Conservation (phyloP, 1,140 invertebrate species). For the Drosophila littoralis region DNA sequence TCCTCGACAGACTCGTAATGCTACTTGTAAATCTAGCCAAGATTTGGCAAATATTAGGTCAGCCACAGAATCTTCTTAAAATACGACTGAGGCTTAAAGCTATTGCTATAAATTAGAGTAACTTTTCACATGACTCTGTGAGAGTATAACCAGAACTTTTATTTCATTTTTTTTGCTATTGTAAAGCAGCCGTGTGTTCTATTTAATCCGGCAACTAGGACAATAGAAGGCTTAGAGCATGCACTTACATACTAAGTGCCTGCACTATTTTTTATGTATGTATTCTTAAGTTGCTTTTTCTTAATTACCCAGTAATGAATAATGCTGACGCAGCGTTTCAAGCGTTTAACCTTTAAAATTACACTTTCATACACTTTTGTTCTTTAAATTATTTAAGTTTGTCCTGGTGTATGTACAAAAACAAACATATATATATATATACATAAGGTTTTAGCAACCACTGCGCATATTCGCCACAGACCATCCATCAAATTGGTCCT, state of each 20-base stretch:
- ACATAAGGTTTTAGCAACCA: constrained; percentile 3
- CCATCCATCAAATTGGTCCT: constrained; percentile 60
- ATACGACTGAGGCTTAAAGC: constrained; percentile 16
- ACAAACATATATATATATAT: background rate
- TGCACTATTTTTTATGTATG: too few relatives aligned
- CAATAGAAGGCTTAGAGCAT: background rate
- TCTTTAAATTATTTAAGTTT: constrained; percentile 36
- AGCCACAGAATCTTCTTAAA: constrained; percentile 4
- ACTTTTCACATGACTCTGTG: constrained; percentile 4
- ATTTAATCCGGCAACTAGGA: background rate
- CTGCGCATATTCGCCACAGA: constrained; percentile 8
- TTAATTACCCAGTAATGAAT: background rate
- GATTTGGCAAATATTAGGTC: constrained; percentile 33
- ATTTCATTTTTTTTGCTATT: background rate
- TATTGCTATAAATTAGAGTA: constrained; percentile 14
- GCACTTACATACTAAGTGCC: too few relatives aligned
- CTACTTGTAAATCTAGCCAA: constrained; percentile 31
- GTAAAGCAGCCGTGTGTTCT: background rate
- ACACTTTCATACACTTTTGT: background rate
- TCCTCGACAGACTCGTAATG: constrained; percentile 21
- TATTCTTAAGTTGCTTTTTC: background rate
- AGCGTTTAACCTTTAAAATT: background rate
- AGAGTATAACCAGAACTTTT: background rate
- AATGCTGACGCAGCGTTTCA: background rate
- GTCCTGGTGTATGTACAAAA: background rate